phyloP scores from a whole-genome alignment of 2,797 vertebrate genomes.

The Hippopotamyrus pictus region DNA sequence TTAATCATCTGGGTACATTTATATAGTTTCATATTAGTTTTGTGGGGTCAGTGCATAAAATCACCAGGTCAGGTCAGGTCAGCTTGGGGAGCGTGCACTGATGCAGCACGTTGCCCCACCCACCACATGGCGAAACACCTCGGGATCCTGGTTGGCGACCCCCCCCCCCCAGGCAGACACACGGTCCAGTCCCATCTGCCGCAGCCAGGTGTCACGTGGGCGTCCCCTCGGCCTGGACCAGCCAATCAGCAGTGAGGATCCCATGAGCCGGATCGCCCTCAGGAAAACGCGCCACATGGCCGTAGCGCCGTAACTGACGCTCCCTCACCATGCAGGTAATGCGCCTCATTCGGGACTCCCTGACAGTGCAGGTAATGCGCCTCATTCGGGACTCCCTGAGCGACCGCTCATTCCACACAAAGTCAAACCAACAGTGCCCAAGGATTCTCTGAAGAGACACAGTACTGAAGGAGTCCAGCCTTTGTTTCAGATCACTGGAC shows the following conservation, averaged over 20 bases:
- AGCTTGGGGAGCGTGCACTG: too few relatives aligned
- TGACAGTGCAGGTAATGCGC: neutral
- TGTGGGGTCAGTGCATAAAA: neutral
- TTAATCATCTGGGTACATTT: neutral
- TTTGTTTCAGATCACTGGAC: neutral
- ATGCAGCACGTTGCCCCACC: too few relatives aligned
- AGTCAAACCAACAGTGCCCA: neutral
- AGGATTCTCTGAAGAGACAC: neutral
- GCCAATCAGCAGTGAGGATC: too few relatives aligned
- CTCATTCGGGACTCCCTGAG: neutral
- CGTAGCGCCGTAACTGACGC: too few relatives aligned
- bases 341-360: too few relatives aligned
- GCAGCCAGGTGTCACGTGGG: too few relatives aligned
- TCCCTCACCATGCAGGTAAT: neutral
- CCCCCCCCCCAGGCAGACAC: too few relatives aligned
- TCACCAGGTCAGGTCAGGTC: neutral
- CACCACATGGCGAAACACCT: too few relatives aligned
- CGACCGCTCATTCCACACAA: neutral
- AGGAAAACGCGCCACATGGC: too few relatives aligned
- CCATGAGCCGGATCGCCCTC: too few relatives aligned
- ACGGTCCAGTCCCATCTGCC: too few relatives aligned
- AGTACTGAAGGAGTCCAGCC: neutral
- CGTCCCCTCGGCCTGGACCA: too few relatives aligned
- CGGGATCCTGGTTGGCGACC: neutral
- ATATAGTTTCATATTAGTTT: neutral